Evolutionary conservation across 2,113 vertebrate genomes (phyloP).

Genomic region (Syngnathus typhle): DNA sequence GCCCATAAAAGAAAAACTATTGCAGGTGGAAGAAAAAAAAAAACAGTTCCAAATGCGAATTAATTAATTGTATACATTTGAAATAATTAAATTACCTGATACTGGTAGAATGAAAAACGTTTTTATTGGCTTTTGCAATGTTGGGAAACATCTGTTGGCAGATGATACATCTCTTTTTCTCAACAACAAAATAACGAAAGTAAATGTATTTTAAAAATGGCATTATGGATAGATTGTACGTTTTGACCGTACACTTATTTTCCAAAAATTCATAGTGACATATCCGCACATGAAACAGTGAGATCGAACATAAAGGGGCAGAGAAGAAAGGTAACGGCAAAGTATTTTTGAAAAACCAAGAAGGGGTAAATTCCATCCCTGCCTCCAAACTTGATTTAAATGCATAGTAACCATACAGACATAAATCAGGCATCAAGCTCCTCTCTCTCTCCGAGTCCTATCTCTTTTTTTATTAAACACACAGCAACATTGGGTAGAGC

Average conservation of each 20-base stretch:
- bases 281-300: not conserved
- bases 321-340: not conserved
- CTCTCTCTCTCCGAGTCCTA: not conserved
- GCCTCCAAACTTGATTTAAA: slow-evolving; percentile 9
- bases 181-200: too few species aligned
- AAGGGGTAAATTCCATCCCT: not conserved
- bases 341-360: not conserved
- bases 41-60: too few species aligned
- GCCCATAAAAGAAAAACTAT: too few species aligned
- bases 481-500: slow-evolving; percentile 12
- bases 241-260: not conserved
- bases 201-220: too few species aligned
- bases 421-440: slow-evolving; percentile 17
- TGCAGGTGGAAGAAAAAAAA: too few species aligned
- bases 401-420: slow-evolving; percentile 15
- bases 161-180: too few species aligned
- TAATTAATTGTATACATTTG: too few species aligned
- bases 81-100: too few species aligned
- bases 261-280: not conserved
- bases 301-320: not conserved
- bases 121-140: too few species aligned
- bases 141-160: too few species aligned
- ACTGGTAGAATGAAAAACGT: too few species aligned
- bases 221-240: too few species aligned
- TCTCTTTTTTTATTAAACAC: slow-evolving; percentile 15